Conservation (phyloP, 2,113 vertebrate genomes). For the Gnathochromis pfefferi region DNA sequence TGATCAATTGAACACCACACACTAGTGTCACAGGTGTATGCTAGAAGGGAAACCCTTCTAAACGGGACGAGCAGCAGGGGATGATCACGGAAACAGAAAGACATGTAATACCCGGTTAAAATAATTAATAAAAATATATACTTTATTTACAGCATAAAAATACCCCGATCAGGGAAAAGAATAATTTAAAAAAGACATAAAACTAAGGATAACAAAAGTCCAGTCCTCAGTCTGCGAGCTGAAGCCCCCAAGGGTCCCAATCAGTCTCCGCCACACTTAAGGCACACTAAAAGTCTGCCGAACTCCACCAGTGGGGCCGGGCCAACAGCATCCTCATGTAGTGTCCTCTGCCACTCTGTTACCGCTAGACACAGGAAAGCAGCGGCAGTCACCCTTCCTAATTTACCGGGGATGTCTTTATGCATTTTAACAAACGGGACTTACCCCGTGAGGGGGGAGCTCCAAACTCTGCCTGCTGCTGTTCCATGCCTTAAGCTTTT, state of each 20-base stretch:
- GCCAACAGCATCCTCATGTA: background rate
- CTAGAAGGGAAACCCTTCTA: background rate
- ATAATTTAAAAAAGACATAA: background rate
- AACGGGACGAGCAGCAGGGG: background rate
- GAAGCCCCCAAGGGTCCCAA: background rate
- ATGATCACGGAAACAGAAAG: background rate
- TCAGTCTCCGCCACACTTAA: background rate
- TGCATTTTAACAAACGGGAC: background rate
- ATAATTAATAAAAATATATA: background rate
- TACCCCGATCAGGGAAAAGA: background rate
- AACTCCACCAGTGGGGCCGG: background rate
- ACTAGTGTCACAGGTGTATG: constrained; percentile 64
- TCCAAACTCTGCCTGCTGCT: fast-evolving
- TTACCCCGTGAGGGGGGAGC: background rate
- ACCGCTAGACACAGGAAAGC: background rate
- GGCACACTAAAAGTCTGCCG: fast-evolving
- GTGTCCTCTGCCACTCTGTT: background rate
- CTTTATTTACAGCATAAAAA: background rate
- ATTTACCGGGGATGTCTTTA: background rate
- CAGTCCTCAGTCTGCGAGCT: background rate
- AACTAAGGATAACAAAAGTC: background rate
- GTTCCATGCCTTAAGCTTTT: background rate
- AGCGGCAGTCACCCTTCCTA: background rate
- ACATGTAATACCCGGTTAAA: background rate
- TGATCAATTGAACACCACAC: constrained; percentile 94